Percentiles rank a stretch among this genome's conserved stretches.
phyloP scores from a whole-genome alignment of 2,888 invertebrate species.

The Branchinecta sandiegonensis region DNA sequence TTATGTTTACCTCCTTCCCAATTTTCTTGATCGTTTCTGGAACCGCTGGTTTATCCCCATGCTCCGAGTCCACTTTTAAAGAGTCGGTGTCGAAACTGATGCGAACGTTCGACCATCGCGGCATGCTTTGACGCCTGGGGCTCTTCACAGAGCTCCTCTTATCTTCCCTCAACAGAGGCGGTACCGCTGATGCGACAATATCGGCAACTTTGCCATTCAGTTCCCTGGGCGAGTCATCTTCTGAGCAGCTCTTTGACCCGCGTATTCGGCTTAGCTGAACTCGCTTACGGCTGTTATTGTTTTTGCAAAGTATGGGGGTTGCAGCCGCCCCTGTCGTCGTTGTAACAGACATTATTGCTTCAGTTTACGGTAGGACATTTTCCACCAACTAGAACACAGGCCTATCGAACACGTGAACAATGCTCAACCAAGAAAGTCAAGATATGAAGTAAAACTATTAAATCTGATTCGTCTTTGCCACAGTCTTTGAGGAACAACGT shows the following conservation, averaged over 20 bases:
- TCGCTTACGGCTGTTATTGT: background rate
- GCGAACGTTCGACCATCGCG: conserved; percentile 23
- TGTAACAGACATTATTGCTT: conserved; percentile 11
- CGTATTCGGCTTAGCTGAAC: background rate
- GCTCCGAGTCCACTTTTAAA: conserved; percentile 22
- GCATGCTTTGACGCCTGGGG: conserved; percentile 16
- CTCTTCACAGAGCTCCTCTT: background rate
- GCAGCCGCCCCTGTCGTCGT: background rate
- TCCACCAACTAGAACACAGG: too few species aligned
- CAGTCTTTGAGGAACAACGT: too few species aligned
- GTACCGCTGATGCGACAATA: too few species aligned
- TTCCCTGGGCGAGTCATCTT: background rate
- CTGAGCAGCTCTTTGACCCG: conserved; percentile 3
- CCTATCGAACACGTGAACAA: too few species aligned
- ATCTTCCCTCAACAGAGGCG: background rate
- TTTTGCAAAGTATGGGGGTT: background rate
- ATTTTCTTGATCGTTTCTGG: conserved; percentile 23
- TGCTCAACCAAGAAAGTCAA: too few species aligned
- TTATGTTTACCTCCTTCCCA: conserved; percentile 23
- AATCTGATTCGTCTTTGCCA: too few species aligned
- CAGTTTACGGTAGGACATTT: background rate
- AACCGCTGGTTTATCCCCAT: conserved; percentile 20
- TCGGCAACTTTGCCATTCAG: background rate
- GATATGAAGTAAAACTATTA: too few species aligned
- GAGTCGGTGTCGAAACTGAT: conserved; percentile 24